Percentiles rank a stretch among this genome's conserved stretches.
Conservation (phyloP, 2,888 invertebrate genomes). For the Melolontha melolontha region DNA sequence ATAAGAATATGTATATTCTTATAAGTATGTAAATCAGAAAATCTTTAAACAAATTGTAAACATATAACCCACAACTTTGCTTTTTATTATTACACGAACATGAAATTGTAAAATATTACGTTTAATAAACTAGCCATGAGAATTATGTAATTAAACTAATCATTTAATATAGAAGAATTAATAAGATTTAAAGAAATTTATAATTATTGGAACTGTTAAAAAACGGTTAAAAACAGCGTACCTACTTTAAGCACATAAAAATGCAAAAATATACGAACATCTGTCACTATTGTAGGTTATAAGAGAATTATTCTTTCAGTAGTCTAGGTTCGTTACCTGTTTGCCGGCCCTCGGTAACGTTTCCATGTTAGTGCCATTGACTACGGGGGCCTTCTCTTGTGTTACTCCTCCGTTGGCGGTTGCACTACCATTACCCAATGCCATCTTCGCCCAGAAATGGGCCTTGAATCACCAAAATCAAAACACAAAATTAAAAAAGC, state of each 20-base stretch:
- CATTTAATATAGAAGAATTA: no score
- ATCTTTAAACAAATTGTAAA: no score
- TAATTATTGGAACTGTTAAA: background rate
- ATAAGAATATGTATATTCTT: no score
- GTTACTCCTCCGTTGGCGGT: conserved; percentile 64
- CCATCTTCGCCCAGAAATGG: conserved; percentile 55
- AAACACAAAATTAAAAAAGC: conserved; percentile 5
- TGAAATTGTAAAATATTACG: no score
- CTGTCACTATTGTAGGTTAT: background rate
- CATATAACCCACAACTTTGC: no score
- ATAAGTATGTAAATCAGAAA: no score
- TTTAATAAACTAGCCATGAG: no score
- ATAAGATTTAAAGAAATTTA: no score
- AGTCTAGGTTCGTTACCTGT: conserved; percentile 64
- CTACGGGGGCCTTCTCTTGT: conserved; percentile 70
- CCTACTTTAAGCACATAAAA: no score
- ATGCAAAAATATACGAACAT: background rate
- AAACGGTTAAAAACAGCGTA: no score
- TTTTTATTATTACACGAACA: no score
- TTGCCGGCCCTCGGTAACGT: conserved; percentile 70
- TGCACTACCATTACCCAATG: conserved; percentile 63
- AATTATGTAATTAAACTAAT: no score
- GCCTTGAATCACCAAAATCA: conserved; percentile 8
- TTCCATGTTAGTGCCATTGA: conserved; percentile 72
- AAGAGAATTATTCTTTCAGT: background rate